phyloP scores from a whole-genome alignment of 2,888 invertebrate genomes.

The Pseudococcus jackbeardsleyi region DNA sequence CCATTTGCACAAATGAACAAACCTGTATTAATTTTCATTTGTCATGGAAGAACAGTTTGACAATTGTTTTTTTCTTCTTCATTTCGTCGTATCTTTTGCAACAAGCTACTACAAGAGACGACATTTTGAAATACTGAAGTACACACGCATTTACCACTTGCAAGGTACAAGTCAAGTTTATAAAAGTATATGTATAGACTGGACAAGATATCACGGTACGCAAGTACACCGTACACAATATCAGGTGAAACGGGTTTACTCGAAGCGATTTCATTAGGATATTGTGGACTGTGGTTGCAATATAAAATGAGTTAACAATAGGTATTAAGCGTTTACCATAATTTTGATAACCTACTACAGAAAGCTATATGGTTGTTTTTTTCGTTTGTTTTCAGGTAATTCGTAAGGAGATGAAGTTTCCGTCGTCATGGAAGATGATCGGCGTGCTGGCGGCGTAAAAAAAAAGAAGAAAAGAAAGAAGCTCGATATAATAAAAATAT shows the following conservation, averaged over 20 bases:
- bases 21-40: neutral
- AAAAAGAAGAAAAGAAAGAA: neutral
- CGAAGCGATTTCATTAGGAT: neutral
- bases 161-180: neutral
- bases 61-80: conserved; percentile 1
- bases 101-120: neutral
- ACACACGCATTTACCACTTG: too few relatives aligned
- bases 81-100: neutral
- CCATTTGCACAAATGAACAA: conserved; percentile 1
- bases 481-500: neutral
- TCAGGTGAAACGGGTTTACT: neutral
- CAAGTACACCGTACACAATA: neutral
- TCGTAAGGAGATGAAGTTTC: conserved; percentile 57
- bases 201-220: too few relatives aligned
- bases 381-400: neutral
- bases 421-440: conserved; percentile 57
- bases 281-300: neutral
- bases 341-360: neutral
- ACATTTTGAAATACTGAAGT: neutral
- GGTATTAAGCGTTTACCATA: too few relatives aligned
- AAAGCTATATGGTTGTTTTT: neutral
- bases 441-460: neutral
- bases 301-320: neutral
- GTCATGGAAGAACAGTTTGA: conserved; percentile 10
- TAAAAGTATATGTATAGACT: neutral